Evolutionary conservation across 30 jellyfish, hydroid and myxozoan species (phyloP), one percentile per base, ranked within the genome.

Genomic region (Hydra vulgaris): DNA sequence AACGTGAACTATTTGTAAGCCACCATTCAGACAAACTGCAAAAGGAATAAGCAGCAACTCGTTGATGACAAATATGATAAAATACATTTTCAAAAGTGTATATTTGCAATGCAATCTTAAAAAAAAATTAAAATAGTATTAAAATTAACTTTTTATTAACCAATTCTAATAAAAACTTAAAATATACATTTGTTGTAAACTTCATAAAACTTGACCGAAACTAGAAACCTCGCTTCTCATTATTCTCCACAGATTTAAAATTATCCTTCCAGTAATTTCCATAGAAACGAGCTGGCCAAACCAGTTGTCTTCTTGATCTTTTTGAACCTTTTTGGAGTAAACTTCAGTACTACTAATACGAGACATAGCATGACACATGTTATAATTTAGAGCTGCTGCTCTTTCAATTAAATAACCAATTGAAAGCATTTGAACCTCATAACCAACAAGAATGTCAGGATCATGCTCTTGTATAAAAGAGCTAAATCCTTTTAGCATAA

Each of bases 361-460:
- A 52, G 98, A 92, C 69, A 92, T 54, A 54, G 74, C 72, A 52
- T 90, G 95, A 20, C 89, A 72, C 71, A 92, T 85, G 78, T 86
- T 84, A 76, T 86, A 40, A 61, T 92, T 95, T 23, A 92, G 76
- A 20, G 75, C 80, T 20, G 80, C 95, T 21, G 95, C 99, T 21
- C 99, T 84, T 67, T 94, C 95, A 52, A 88, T 85, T 83, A 94
- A 71, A 81, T 94, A 94, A 21, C 96, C 96, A 95, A 96, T 85
- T 18, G 99, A 94, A 85, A 84, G 54, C 96, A 88, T 88, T 68
- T 94, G 95, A 53, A 94, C 89, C 85, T 94, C 99, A 83, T 88
- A 94, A 72, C 99, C 96, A 53, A 85, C 12, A 23, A 94, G 19
- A 40, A 94, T 94, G 27, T 94, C 99, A 0, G 99, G 99, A 77